These are phyloP conservation scores for Nerophis ophidion DNA, from an alignment of 2,113 vertebrate species.

Conservation along the genomic window DNA sequence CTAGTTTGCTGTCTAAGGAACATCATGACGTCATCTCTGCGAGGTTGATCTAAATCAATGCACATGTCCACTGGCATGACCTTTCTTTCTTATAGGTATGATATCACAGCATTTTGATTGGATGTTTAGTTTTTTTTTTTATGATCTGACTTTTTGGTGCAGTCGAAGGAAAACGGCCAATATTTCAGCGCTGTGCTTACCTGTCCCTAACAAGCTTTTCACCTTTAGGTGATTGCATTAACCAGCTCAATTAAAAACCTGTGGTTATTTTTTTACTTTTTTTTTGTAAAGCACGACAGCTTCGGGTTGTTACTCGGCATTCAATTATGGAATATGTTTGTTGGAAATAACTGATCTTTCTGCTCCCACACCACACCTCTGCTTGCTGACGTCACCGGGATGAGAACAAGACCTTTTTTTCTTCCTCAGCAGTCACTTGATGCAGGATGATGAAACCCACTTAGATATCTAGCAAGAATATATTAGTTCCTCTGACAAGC, in stretches of 20 bases:
- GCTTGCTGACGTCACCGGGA: constrained; percentile 50
- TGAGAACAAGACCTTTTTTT: constrained; percentile 65
- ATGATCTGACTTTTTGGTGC: not conserved
- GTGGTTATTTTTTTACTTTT: not conserved
- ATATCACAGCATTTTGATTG: not conserved
- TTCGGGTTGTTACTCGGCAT: not conserved
- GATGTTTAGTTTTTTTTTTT: not conserved
- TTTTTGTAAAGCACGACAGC: not conserved
- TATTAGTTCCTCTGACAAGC: constrained; percentile 60
- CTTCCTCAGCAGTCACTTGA: constrained; percentile 60
- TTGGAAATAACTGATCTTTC: constrained; percentile 34
- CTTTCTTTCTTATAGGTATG: not conserved
- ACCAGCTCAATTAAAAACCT: not conserved
- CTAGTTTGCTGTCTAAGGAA: no score
- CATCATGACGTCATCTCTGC: no score
- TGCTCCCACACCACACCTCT: constrained; percentile 16
- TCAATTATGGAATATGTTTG: constrained; percentile 14
- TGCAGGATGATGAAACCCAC: constrained; percentile 72
- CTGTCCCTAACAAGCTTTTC: no score
- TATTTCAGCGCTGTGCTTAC: no score
- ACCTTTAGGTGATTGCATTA: not conserved
- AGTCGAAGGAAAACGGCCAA: not conserved
- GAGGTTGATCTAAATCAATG: no score
- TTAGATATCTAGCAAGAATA: constrained; percentile 70
- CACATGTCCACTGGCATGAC: constrained; percentile 16